Evolutionary conservation across 1,140 invertebrate species (phyloP).

Genomic region (Xylocopa sonorina): DNA sequence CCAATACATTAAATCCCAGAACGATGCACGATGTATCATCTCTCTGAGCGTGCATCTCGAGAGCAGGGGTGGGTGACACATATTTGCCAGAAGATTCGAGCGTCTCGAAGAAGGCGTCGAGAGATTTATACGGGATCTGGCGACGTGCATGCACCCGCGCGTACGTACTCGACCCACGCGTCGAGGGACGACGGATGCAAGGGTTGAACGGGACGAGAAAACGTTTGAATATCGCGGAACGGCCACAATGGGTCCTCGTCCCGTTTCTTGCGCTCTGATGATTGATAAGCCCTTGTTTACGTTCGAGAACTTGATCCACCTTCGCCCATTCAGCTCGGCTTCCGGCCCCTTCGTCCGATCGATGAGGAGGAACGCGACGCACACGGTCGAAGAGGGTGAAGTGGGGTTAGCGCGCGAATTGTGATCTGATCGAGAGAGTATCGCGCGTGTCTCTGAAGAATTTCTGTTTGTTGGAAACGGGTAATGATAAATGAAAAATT

Average conservation of each 20-base stretch:
- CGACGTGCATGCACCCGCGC: neutral
- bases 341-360: slow-evolving; percentile 26
- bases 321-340: slow-evolving; percentile 29
- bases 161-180: neutral
- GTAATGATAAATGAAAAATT: too few species aligned
- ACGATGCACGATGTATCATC: slow-evolving; percentile 52
- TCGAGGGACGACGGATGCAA: neutral
- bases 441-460: neutral
- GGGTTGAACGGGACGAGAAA: slow-evolving; percentile 38
- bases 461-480: slow-evolving; percentile 13
- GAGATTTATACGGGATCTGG: slow-evolving; percentile 57
- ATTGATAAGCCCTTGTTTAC: slow-evolving; percentile 67
- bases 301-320: slow-evolving; percentile 35
- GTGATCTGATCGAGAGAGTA: neutral
- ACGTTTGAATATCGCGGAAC: slow-evolving; percentile 48
- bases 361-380: too few species aligned
- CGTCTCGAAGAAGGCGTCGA: slow-evolving; percentile 40
- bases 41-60: slow-evolving; percentile 52
- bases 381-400: neutral
- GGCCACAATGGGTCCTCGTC: slow-evolving; percentile 48
- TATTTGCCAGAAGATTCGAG: slow-evolving; percentile 58
- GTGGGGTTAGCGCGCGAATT: neutral
- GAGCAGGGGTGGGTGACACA: slow-evolving; percentile 39
- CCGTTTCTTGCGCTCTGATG: slow-evolving; percentile 61
- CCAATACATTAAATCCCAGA: slow-evolving; percentile 19